Percentiles rank a stretch among this genome's conserved stretches.
Evolutionary conservation across 2,888 invertebrate genomes (phyloP).

Genomic region (Ichneumoninae sp.): DNA sequence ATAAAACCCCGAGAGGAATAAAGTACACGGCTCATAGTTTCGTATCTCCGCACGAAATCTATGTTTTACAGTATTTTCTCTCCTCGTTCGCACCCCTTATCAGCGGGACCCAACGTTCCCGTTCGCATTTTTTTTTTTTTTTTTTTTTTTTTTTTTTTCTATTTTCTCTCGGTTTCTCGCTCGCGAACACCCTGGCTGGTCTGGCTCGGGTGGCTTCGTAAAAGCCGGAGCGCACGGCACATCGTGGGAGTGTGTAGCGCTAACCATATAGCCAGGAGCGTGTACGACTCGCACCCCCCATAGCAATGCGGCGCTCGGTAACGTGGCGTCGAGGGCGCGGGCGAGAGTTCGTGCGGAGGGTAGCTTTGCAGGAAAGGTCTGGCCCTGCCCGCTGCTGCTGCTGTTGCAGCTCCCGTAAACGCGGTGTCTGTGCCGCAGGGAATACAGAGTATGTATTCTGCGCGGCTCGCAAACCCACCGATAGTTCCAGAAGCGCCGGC

Average conservation of each 20-base stretch:
- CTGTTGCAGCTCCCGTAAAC: neutral
- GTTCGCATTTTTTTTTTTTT: constrained; percentile 6
- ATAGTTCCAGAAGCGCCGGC: constrained; percentile 1
- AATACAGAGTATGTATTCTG: constrained; percentile 20
- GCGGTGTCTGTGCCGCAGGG: constrained; percentile 34
- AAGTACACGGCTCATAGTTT: neutral
- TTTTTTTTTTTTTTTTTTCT: constrained; percentile 29
- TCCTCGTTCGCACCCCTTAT: constrained; percentile 3
- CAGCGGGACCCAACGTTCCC: neutral
- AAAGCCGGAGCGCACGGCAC: neutral
- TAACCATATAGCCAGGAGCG: constrained; percentile 34
- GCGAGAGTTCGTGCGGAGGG: constrained; percentile 40
- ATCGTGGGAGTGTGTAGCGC: neutral
- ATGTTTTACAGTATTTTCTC: constrained; percentile 25
- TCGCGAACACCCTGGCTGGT: constrained; percentile 8
- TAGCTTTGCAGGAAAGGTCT: constrained; percentile 18
- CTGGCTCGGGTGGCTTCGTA: neutral
- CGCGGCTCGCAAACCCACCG: constrained; percentile 35
- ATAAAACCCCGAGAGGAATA: neutral
- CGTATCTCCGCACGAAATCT: constrained; percentile 14
- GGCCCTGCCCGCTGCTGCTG: constrained; percentile 5
- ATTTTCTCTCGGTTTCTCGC: constrained; percentile 15
- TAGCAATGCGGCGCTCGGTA: constrained; percentile 39
- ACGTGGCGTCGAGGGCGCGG: constrained; percentile 37
- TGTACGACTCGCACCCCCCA: constrained; percentile 16